phyloP scores from a whole-genome alignment of 2,888 invertebrate species.

The Rhodophaea formosa region DNA sequence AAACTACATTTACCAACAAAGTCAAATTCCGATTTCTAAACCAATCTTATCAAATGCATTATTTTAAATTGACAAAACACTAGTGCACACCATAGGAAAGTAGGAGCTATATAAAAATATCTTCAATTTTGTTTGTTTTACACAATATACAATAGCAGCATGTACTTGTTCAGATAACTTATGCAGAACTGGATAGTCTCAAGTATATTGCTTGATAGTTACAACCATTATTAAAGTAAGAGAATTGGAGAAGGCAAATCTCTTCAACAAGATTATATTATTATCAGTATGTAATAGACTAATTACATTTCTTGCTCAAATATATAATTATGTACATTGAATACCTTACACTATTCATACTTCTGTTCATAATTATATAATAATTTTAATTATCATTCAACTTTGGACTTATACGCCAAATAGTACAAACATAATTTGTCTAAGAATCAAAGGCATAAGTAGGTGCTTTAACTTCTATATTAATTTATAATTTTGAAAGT shows the following conservation, averaged over 20 bases:
- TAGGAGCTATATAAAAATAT: conserved; percentile 43
- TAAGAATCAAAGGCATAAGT: conserved; percentile 43
- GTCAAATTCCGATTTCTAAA: conserved; percentile 25
- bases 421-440: conserved; percentile 17
- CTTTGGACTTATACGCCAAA: conserved; percentile 18
- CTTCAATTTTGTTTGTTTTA: conserved; percentile 30
- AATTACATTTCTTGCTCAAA: conserved; percentile 38
- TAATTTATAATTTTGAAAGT: conserved; percentile 1
- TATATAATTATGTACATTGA: conserved; percentile 40
- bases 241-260: conserved; percentile 50
- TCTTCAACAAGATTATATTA: conserved; percentile 55
- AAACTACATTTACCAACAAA: conserved; percentile 23
- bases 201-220: conserved; percentile 60
- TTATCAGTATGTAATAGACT: conserved; percentile 41
- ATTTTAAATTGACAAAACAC: conserved; percentile 23
- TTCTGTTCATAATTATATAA: conserved; percentile 21
- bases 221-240: conserved; percentile 54
- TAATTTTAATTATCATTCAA: conserved; percentile 26
- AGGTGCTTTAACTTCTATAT: conserved; percentile 2
- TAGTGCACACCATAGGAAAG: conserved; percentile 23
- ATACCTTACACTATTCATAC: conserved; percentile 37
- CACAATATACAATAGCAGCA: conserved; percentile 30
- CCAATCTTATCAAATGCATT: conserved; percentile 14
- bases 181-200: conserved; percentile 35
- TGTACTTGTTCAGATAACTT: conserved; percentile 11